Evolutionary conservation across 1,140 invertebrate species (phyloP).

Genomic region (Magallana angulata): DNA sequence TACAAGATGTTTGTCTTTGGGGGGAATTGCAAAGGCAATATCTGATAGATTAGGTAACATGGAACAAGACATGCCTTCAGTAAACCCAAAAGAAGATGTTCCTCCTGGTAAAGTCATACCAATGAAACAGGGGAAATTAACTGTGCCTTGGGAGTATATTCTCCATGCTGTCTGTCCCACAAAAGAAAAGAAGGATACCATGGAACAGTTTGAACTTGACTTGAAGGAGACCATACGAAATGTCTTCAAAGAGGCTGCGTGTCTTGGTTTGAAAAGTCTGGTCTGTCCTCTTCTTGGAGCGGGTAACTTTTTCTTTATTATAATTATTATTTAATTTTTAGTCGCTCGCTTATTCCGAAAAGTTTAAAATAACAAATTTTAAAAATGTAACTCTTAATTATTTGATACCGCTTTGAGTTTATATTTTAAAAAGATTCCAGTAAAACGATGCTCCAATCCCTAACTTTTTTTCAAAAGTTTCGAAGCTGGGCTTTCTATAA

Average conservation of each 20-base stretch:
- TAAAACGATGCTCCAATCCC: no score
- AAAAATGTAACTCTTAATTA: no score
- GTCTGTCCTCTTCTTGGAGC: conserved; percentile 2
- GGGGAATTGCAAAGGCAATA: background rate
- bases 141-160: conserved; percentile 15
- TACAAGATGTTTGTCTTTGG: background rate
- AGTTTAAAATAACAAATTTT: no score
- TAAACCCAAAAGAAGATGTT: background rate
- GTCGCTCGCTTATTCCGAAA: no score
- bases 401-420: no score
- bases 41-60: background rate
- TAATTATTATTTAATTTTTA: no score
- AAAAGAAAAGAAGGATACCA: background rate
- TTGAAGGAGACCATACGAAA: background rate
- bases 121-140: background rate
- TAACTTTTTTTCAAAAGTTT: no score
- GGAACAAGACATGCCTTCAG: background rate
- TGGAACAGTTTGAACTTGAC: background rate
- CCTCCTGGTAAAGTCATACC: background rate
- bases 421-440: no score
- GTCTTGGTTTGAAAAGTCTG: background rate
- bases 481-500: no score
- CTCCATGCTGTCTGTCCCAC: background rate
- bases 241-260: background rate
- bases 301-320: background rate